Evolutionary conservation across 2,113 vertebrate species (phyloP), one percentile per base, ranked within the genome.

Genomic region (Hippolais icterina): DNA sequence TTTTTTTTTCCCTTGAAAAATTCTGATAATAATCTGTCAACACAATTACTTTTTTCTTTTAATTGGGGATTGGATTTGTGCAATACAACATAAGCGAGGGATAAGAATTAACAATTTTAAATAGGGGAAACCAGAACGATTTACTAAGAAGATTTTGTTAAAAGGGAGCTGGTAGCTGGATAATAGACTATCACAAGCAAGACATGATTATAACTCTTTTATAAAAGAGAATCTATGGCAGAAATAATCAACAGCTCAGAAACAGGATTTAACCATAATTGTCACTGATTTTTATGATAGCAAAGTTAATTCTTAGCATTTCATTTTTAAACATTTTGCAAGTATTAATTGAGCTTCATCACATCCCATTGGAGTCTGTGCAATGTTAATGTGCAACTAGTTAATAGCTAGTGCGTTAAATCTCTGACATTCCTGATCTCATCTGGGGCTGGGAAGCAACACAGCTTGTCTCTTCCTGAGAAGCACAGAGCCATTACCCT

Each of bases 21-120:
- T 77, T 37, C 18, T 46, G 82, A 94, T 96, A 83, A 50, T 57
- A 33, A 93, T 94, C 92, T 94, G 61, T 78, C 85, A 81, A 66
- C 47, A 60, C 41, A 64, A 47, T 77, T 90, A 74, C 16, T 44
- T 63, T 68, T 91, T 92, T 86, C 16, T 81, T 94, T 82, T 88
- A 94, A 84, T 74, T 92, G 69, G 53, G 22, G 37, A 74, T 96
- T 90, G 60, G 61, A 57, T 76, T 92, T 92, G 20, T 89, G 54
- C 60, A 63, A 27, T 54, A 15, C 39, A 75, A 20, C 47, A 14
- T 82, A 41, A 86, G 66, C 68, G 29, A 53, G 28, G 71, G 37
- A 90, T 56, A 94, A 90, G 71, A 93, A 89, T 70, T 46, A 93
- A 79, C 0, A 2, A 18, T 47, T 84, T 86, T 63, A 59, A 84